phyloP scores from a whole-genome alignment of 2,888 invertebrate genomes.

The Mystacides longicornis region DNA sequence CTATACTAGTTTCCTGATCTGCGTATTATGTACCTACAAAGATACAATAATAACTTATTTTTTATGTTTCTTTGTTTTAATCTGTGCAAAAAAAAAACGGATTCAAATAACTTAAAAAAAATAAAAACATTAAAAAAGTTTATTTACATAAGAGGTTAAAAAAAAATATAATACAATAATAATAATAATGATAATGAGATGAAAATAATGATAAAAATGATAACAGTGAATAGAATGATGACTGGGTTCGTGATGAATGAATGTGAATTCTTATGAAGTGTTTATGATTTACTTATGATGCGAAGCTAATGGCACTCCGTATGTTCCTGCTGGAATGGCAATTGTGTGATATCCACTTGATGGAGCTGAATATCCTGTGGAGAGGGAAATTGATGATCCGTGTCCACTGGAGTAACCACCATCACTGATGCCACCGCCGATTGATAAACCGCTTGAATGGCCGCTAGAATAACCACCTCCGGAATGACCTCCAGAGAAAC shows the following conservation, averaged over 20 bases:
- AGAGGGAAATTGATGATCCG: slow-evolving; percentile 28
- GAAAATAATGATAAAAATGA: slow-evolving; percentile 15
- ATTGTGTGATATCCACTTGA: slow-evolving; percentile 21
- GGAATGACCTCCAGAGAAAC: slow-evolving; percentile 18
- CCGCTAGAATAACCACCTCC: slow-evolving; percentile 30
- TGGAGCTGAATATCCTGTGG: slow-evolving; percentile 18
- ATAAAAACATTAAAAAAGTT: slow-evolving; percentile 37
- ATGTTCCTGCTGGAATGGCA: slow-evolving; percentile 35
- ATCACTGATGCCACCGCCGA: slow-evolving; percentile 34
- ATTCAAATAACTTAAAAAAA: slow-evolving; percentile 4
- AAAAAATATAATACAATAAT: slow-evolving; percentile 32
- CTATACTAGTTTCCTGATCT: too few relatives aligned
- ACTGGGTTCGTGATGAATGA: slow-evolving; percentile 34
- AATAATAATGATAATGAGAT: slow-evolving; percentile 24
- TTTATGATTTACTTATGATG: slow-evolving; percentile 35
- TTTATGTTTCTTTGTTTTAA: too few relatives aligned
- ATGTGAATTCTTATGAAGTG: slow-evolving; percentile 28
- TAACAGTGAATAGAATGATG: slow-evolving; percentile 16
- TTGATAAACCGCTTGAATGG: slow-evolving; percentile 34
- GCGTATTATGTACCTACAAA: too few relatives aligned
- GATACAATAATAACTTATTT: too few relatives aligned
- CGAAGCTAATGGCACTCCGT: slow-evolving; percentile 42
- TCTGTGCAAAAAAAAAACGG: too few relatives aligned
- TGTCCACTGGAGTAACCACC: slow-evolving; percentile 10
- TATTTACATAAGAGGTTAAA: slow-evolving; percentile 49